Evolutionary conservation across 2,113 vertebrate species (phyloP), one percentile per base, ranked within the genome.

Genomic region (Sinocyclocheilus rhinocerous): DNA sequence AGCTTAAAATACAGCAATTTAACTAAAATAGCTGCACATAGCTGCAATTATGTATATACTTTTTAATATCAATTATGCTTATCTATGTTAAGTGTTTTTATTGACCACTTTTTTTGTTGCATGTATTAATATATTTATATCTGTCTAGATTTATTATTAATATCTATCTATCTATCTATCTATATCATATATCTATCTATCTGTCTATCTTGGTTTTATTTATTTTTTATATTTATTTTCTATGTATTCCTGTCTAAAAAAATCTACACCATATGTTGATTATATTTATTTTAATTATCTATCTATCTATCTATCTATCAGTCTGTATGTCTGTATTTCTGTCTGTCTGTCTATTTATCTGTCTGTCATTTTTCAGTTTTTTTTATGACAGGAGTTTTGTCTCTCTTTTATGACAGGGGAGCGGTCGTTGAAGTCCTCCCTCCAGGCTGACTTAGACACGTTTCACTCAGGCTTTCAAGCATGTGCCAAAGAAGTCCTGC

Each of bases 391-490:
- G 26, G 6, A 29, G 9, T 36, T 59, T 36, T 86, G 72, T 90
- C 76, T 92, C 76, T 90, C 81, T 76, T 69, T 72, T 73, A 39
- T 86, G 83, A 75, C 93, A 99, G 98, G 97, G 59, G 97, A 98
- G 87, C 92, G 95, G 24, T 93, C 96, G 52, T 91, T 96, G 91
- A 98, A 97, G 89, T 93, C 96, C 29, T 95, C 97, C 50, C 92
- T 97, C 86, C 96, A 96, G 86, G 92, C 95, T 20, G 97, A 99
- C 84, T 91, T 98, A 95, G 97, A 98, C 45, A 96, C 96, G 50
- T 99, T 98, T 93, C 97, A 98, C 90, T 97, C 97, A 33, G 98
- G 97, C 65, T 98, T 98, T 91, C 97, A 98, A 92, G 96, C 96
- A 1, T 99, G 97, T 91, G 97, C 97, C 92, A 97, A 97, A 92